A percentile compares a stretch with the other conserved stretches of the same genome.
These are phyloP conservation scores for Nomada lathburiana DNA, from an alignment of 2,888 invertebrate species.

Conservation along the genomic window DNA sequence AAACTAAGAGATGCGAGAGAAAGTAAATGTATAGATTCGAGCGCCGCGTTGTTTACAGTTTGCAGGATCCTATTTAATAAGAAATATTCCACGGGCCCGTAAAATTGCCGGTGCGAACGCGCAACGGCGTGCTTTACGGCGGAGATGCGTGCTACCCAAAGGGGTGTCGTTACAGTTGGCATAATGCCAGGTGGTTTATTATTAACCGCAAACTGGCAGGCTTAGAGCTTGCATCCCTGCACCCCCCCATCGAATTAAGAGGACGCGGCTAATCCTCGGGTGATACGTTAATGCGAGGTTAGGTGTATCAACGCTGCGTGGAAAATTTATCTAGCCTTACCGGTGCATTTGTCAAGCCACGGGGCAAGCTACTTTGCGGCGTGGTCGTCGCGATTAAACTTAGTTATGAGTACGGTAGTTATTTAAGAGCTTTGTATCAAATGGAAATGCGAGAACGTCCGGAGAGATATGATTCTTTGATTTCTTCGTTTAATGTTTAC, in stretches of 20 bases:
- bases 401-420: slow-evolving; percentile 27
- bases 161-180: slow-evolving; percentile 60
- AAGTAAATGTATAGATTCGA: background rate
- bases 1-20: background rate
- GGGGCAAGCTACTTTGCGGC: background rate
- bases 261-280: slow-evolving; percentile 58
- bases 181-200: slow-evolving; percentile 64
- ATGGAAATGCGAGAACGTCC: background rate
- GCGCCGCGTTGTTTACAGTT: background rate
- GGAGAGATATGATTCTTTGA: no score
- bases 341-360: background rate
- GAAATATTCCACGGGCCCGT: slow-evolving; percentile 41
- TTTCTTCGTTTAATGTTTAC: no score
- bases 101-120: slow-evolving; percentile 34
- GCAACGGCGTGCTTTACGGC: slow-evolving; percentile 53
- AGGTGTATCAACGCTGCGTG: slow-evolving; percentile 45
- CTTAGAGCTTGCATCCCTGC: slow-evolving; percentile 41
- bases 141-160: slow-evolving; percentile 48
- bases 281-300: slow-evolving; percentile 60
- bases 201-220: slow-evolving; percentile 66
- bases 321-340: slow-evolving; percentile 44
- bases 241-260: slow-evolving; percentile 51
- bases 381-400: slow-evolving; percentile 34
- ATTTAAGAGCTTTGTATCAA: background rate
- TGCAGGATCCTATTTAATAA: slow-evolving; percentile 31